Evolutionary conservation across 2,113 vertebrate species (phyloP).

Genomic region (Cyphomyrus plagiostoma): DNA sequence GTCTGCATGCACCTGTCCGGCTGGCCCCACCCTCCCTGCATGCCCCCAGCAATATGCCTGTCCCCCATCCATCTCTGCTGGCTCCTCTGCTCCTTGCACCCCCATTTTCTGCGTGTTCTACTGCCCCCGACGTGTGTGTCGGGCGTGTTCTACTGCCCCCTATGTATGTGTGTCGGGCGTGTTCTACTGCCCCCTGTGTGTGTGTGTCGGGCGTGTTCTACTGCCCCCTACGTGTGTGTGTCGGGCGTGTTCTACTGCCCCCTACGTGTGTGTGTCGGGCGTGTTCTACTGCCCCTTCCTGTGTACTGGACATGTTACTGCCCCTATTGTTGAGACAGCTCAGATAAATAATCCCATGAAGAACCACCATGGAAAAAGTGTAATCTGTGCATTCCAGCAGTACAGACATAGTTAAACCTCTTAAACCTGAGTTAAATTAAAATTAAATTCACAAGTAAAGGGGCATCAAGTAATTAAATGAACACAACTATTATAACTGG

Average conservation of each 20-base stretch:
- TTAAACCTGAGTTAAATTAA: background rate
- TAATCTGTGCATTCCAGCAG: background rate
- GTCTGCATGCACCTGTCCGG: background rate
- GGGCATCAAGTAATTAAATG: background rate
- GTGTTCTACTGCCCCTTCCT: background rate
- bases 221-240: background rate
- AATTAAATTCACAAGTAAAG: background rate
- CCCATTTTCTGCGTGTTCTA: background rate
- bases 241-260: background rate
- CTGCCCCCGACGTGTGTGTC: background rate
- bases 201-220: background rate
- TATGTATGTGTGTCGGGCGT: background rate
- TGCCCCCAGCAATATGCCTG: constrained; percentile 36
- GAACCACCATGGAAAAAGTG: background rate
- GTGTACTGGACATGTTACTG: background rate
- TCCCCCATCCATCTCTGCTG: constrained; percentile 18
- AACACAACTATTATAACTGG: background rate
- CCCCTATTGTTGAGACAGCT: background rate
- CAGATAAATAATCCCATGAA: background rate
- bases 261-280: background rate
- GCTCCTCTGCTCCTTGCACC: constrained; percentile 8
- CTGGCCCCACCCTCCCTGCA: constrained; percentile 13
- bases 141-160: background rate
- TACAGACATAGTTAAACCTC: background rate
- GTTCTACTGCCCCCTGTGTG: background rate